A percentile compares a stretch with the other conserved stretches of the same genome.
Evolutionary conservation across 1,140 invertebrate species (phyloP).

Genomic region (Lethocerus indicus): DNA sequence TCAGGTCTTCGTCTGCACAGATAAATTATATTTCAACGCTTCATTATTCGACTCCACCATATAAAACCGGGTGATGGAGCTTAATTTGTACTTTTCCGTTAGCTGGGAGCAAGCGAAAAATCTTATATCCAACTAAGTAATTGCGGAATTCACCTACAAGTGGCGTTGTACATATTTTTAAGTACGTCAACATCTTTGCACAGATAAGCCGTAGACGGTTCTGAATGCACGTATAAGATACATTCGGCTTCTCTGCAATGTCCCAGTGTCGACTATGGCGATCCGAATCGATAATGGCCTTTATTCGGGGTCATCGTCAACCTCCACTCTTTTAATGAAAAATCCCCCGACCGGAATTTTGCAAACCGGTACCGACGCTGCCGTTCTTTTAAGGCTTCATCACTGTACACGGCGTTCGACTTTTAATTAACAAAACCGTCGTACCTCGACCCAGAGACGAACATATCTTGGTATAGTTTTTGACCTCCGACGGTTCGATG

Average conservation of each 20-base stretch:
- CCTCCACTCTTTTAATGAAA: not conserved
- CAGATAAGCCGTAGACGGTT: too few relatives aligned
- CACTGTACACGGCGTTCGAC: constrained; percentile 11
- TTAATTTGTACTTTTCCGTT: not conserved
- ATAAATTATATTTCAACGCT: not conserved
- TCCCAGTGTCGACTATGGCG: not conserved
- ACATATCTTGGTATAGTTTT: constrained; percentile 64
- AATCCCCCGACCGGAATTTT: not conserved
- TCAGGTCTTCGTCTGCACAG: constrained; percentile 54
- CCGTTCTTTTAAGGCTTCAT: too few relatives aligned
- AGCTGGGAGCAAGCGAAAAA: not conserved
- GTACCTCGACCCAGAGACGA: constrained; percentile 63
- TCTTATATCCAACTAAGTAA: not conserved
- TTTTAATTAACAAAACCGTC: constrained; percentile 20
- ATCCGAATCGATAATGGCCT: not conserved
- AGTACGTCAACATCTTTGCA: not conserved
- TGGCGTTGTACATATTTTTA: not conserved
- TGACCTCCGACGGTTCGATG: constrained; percentile 73
- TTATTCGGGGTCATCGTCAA: not conserved
- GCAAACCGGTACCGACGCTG: not conserved
- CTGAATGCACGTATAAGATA: too few relatives aligned
- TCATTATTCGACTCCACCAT: not conserved
- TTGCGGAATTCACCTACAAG: not conserved
- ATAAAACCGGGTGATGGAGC: not conserved
- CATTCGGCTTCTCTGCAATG: too few relatives aligned